Conservation (phyloP, 2,797 vertebrate genomes). For the Chloroceryle amazona region DNA sequence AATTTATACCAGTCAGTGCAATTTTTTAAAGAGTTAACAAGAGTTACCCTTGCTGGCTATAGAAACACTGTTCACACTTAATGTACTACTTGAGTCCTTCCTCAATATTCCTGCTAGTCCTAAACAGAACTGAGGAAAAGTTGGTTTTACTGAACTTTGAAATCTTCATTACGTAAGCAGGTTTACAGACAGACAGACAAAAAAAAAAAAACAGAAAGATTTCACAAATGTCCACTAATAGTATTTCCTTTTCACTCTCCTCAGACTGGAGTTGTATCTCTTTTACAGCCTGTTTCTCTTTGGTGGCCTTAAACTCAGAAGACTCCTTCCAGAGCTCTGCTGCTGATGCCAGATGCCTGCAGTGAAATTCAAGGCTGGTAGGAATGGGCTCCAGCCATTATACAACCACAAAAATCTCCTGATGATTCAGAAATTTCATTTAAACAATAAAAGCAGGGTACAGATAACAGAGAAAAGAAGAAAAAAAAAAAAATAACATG, state of each 20-base stretch:
- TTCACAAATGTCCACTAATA: constrained; percentile 39
- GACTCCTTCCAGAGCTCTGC: constrained; percentile 50
- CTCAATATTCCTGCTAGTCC: not conserved
- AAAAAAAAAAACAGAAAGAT: not conserved
- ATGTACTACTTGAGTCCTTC: accelerated
- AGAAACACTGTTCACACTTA: not conserved
- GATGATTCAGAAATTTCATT: constrained; percentile 71
- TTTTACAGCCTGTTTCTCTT: constrained; percentile 52
- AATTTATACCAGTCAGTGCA: not conserved
- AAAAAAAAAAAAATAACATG: not conserved
- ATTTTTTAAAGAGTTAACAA: not conserved
- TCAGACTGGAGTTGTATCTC: constrained; percentile 37
- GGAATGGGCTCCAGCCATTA: constrained; percentile 62
- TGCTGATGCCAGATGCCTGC: constrained; percentile 66
- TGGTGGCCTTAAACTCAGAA: constrained; percentile 68
- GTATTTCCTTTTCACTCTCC: constrained; percentile 14
- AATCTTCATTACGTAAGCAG: not conserved
- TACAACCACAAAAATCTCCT: constrained; percentile 66
- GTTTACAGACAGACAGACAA: not conserved
- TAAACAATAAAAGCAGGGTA: constrained; percentile 65
- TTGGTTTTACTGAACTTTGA: not conserved
- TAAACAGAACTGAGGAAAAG: not conserved
- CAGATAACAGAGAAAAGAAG: constrained; percentile 60
- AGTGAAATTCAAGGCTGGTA: constrained; percentile 70
- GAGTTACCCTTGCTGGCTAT: not conserved